phyloP scores from a whole-genome alignment of 2,113 vertebrate genomes.

The Tragelaphus imberbis region DNA sequence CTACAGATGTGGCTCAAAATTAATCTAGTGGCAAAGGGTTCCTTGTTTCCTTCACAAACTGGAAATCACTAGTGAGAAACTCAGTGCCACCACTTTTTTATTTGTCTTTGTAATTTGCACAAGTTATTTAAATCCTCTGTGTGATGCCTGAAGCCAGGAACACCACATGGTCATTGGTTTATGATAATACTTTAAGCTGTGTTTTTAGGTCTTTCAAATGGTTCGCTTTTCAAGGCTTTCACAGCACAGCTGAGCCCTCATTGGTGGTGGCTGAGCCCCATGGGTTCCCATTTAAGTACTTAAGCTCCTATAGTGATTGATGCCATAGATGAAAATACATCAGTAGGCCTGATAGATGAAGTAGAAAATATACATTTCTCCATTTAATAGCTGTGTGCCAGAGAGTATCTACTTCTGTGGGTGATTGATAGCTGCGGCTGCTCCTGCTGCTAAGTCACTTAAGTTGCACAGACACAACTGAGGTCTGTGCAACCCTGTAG shows the following conservation, averaged over 20 bases:
- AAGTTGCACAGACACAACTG: too few relatives aligned
- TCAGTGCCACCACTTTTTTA: neutral
- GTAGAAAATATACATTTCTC: conserved; percentile 54
- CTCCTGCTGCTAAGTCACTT: too few relatives aligned
- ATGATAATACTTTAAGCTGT: neutral
- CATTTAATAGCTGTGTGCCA: conserved; percentile 47
- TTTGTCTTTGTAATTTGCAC: conserved; percentile 33
- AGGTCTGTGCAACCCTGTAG: too few relatives aligned
- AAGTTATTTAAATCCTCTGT: conserved; percentile 44
- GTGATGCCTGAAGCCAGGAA: neutral
- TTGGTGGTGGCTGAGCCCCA: conserved; percentile 47
- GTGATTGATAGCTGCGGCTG: conserved; percentile 11
- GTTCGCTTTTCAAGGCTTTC: conserved; percentile 46
- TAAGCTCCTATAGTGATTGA: conserved; percentile 60
- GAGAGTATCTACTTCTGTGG: conserved; percentile 41
- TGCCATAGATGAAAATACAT: conserved; percentile 57
- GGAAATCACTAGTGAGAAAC: conserved; percentile 47
- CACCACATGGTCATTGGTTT: conserved; percentile 40
- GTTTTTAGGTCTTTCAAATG: conserved; percentile 55
- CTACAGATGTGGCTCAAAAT: conserved; percentile 46
- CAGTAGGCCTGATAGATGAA: conserved; percentile 50
- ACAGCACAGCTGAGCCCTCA: conserved; percentile 45
- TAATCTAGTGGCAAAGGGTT: conserved; percentile 33
- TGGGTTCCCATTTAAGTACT: conserved; percentile 58
- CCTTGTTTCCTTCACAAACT: conserved; percentile 37